Percentiles rank a stretch among this genome's conserved stretches.
Evolutionary conservation across 1,140 invertebrate species (phyloP).

Genomic region (Helicoverpa armigera): DNA sequence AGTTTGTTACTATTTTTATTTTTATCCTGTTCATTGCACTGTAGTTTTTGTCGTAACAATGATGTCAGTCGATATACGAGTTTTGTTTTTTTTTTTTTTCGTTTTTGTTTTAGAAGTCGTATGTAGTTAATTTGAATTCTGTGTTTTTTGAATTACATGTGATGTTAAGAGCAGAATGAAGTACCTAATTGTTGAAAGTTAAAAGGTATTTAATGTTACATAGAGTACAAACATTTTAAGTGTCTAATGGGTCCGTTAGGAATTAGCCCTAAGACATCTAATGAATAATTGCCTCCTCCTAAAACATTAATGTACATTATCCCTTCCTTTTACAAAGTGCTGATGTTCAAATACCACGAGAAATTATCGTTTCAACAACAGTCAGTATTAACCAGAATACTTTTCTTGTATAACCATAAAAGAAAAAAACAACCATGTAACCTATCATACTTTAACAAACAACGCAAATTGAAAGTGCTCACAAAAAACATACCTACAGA

Average conservation of each 20-base stretch:
- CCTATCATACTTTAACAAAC: not conserved
- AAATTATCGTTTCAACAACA: too few relatives aligned
- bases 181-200: not conserved
- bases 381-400: too few relatives aligned
- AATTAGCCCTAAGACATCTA: too few relatives aligned
- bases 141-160: not conserved
- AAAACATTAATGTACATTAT: too few relatives aligned
- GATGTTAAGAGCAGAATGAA: not conserved
- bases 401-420: too few relatives aligned
- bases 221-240: too few relatives aligned
- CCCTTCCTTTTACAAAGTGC: too few relatives aligned
- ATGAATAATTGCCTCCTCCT: too few relatives aligned
- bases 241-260: too few relatives aligned
- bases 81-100: not conserved
- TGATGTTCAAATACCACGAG: too few relatives aligned
- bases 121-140: not conserved
- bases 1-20: not conserved
- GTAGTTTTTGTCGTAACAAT: not conserved
- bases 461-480: slow-evolving; percentile 2
- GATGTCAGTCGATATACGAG: not conserved
- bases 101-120: not conserved
- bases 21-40: not conserved
- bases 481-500: slow-evolving; percentile 16
- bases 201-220: not conserved
- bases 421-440: not conserved